Conservation (phyloP, 64 coral and sea anemone genomes). For the Montipora cactus region DNA sequence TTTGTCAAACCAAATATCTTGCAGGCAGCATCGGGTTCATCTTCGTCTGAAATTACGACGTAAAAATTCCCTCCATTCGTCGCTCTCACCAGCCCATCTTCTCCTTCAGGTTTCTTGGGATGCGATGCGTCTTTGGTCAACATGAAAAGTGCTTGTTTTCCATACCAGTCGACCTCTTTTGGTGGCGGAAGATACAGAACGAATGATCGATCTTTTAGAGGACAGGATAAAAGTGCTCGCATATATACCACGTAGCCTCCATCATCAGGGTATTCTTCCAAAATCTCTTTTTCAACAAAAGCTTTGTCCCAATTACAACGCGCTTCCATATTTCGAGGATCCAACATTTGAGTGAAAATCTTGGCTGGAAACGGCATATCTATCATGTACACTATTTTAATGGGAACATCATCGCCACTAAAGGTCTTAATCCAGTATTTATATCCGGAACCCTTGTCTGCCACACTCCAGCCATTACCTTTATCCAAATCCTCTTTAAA, state of each 20-base stretch:
- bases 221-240: constrained; percentile 7
- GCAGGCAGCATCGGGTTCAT: constrained; percentile 38
- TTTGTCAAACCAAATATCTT: constrained; percentile 65
- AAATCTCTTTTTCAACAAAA: constrained; percentile 29
- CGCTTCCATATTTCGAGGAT: constrained; percentile 4
- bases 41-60: constrained; percentile 12
- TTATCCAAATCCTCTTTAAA: constrained; percentile 40
- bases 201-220: constrained; percentile 30
- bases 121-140: constrained; percentile 52
- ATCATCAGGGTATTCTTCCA: constrained; percentile 42
- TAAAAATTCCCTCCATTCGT: constrained; percentile 64
- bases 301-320: constrained; percentile 55
- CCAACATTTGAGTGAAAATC: constrained; percentile 20
- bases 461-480: constrained; percentile 24
- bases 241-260: constrained; percentile 21
- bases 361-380: constrained; percentile 51
- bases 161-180: constrained; percentile 26
- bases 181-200: constrained; percentile 31
- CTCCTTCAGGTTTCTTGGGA: constrained; percentile 29
- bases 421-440: constrained; percentile 30
- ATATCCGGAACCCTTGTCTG: background rate
- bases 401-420: background rate
- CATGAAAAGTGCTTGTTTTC: constrained; percentile 33
- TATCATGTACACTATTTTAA: background rate
- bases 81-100: constrained; percentile 43